Conservation (phyloP, 2,113 vertebrate species). For the Acinonyx jubatus region DNA sequence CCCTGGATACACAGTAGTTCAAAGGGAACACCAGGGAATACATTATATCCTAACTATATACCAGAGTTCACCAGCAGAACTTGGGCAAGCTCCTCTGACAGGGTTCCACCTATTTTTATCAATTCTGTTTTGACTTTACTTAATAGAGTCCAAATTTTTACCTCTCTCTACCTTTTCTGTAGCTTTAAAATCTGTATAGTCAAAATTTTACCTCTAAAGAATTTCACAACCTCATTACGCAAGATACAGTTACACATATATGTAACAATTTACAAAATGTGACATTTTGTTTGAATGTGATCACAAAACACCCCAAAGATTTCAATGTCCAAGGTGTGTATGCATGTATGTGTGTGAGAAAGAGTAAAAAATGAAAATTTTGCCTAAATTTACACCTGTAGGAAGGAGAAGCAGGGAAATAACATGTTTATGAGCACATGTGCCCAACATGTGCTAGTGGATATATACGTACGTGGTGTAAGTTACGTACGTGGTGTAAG, state of each 20-base stretch:
- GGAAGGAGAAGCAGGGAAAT: not conserved
- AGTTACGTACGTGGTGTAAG: not conserved
- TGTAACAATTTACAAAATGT: not conserved
- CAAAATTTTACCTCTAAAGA: not conserved
- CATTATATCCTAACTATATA: not conserved
- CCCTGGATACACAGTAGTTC: not conserved
- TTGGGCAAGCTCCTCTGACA: not conserved
- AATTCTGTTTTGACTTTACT: slow-evolving; percentile 16
- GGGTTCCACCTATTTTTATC: not conserved
- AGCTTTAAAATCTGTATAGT: slow-evolving; percentile 12
- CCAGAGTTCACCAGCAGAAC: not conserved
- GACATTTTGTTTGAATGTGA: not conserved
- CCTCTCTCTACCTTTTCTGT: not conserved
- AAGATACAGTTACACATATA: not conserved
- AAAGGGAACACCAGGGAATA: not conserved
- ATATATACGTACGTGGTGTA: not conserved
- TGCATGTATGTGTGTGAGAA: not conserved
- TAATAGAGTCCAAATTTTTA: not conserved
- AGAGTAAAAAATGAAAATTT: not conserved
- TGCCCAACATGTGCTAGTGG: not conserved
- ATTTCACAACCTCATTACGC: not conserved
- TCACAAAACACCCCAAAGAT: not conserved
- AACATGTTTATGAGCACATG: not conserved
- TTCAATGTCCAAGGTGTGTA: not conserved
- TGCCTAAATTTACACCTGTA: not conserved